These are phyloP conservation scores for Drosophila tripunctata DNA, from an alignment of 2,888 invertebrate species.

Conservation along the genomic window DNA sequence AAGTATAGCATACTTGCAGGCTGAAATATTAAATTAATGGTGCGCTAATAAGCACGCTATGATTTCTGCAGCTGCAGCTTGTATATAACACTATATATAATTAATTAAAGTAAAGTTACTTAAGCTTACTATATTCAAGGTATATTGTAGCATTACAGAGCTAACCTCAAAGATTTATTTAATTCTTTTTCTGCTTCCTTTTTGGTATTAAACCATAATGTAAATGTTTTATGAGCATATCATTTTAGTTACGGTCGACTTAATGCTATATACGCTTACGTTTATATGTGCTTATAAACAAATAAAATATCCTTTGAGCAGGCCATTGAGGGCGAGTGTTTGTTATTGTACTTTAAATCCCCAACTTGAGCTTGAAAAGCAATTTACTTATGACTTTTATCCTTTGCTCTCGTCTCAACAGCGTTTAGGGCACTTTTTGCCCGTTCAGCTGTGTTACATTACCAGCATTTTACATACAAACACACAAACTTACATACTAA, in stretches of 20 bases:
- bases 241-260: constrained; percentile 10
- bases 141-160: too few relatives aligned
- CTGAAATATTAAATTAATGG: background rate
- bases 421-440: constrained; percentile 53
- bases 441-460: constrained; percentile 46
- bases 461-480: constrained; percentile 47
- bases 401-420: constrained; percentile 42
- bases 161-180: background rate
- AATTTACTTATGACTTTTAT: constrained; percentile 73
- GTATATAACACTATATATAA: too few relatives aligned
- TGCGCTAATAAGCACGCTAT: background rate
- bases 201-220: background rate
- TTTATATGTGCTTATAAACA: constrained; percentile 15
- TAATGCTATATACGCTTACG: background rate
- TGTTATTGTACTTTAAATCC: constrained; percentile 38
- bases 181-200: background rate
- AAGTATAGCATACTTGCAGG: background rate
- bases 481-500: constrained; percentile 22
- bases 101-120: too few relatives aligned
- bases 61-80: too few relatives aligned
- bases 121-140: too few relatives aligned
- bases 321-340: constrained; percentile 27
- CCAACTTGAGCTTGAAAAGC: constrained; percentile 57
- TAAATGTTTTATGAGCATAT: background rate
- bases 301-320: constrained; percentile 26